phyloP scores from a whole-genome alignment of 2,113 vertebrate species.

The Noctilio leporinus region DNA sequence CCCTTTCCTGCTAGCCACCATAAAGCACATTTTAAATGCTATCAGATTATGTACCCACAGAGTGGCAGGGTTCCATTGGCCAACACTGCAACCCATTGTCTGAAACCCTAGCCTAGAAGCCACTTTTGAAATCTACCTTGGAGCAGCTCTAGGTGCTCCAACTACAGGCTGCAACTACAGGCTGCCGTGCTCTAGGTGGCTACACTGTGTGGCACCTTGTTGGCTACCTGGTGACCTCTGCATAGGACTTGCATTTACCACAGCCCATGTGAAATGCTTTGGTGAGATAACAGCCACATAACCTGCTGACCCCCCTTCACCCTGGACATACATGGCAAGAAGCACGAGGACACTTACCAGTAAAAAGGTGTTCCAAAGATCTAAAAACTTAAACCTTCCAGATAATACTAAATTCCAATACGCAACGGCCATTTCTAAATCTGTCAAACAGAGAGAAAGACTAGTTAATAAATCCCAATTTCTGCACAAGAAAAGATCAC shows the following conservation, averaged over 20 bases:
- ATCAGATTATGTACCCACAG: too few species aligned
- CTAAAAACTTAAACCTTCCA: conserved; percentile 96
- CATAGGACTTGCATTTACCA: background rate
- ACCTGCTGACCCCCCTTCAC: background rate
- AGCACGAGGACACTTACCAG: conserved; percentile 83
- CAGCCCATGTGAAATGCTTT: rapidly evolving
- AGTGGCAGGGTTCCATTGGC: background rate
- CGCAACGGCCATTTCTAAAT: conserved; percentile 96
- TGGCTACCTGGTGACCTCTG: background rate
- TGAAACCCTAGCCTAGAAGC: background rate
- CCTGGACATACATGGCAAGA: background rate
- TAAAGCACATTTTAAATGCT: background rate
- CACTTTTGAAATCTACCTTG: too few species aligned
- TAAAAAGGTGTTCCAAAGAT: conserved; percentile 97
- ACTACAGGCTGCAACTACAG: too few species aligned
- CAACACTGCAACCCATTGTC: rapidly evolving
- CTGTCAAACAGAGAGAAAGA: conserved; percentile 77
- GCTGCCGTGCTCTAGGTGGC: rapidly evolving
- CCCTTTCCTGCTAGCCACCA: background rate
- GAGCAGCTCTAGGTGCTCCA: too few species aligned
- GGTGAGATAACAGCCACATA: background rate
- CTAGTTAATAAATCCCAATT: background rate
- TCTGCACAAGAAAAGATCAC: background rate
- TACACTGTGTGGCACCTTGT: rapidly evolving
- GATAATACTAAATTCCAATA: conserved; percentile 97